phyloP scores from a whole-genome alignment of 1,140 invertebrate species.

The Hycleus cichorii region DNA sequence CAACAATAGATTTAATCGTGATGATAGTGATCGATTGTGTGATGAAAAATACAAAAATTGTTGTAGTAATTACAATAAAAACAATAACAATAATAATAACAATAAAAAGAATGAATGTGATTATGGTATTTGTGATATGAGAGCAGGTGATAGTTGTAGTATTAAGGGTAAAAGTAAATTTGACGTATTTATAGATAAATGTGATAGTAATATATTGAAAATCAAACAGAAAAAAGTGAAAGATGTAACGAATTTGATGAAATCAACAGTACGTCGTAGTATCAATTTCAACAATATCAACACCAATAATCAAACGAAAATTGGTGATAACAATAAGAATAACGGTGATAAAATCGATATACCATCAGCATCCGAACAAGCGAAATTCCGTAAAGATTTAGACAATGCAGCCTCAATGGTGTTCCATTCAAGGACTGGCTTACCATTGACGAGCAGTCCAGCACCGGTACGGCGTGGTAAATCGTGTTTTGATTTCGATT shows the following conservation, averaged over 20 bases:
- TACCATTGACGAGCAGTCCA: slow-evolving; percentile 82
- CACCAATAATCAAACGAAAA: slow-evolving; percentile 8
- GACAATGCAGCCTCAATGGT: slow-evolving; percentile 77
- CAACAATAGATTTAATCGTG: background rate
- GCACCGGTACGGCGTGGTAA: slow-evolving; percentile 70
- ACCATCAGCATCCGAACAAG: slow-evolving; percentile 62
- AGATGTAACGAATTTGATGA: slow-evolving; percentile 21
- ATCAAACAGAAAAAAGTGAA: slow-evolving; percentile 12
- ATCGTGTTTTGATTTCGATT: slow-evolving; percentile 79
- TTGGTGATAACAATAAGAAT: slow-evolving; percentile 19
- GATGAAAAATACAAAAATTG: slow-evolving; percentile 2
- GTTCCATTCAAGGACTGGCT: slow-evolving; percentile 72
- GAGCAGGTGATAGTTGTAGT: slow-evolving; percentile 37
- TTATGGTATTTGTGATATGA: slow-evolving; percentile 36
- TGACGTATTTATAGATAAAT: slow-evolving; percentile 34
- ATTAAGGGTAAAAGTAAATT: slow-evolving; percentile 32
- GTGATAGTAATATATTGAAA: slow-evolving; percentile 32
- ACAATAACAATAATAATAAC: background rate
- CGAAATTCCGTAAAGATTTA: slow-evolving; percentile 65
- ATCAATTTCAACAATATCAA: background rate
- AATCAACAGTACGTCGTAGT: slow-evolving; percentile 9
- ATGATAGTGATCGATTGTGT: slow-evolving; percentile 9
- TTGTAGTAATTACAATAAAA: background rate
- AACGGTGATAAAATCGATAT: slow-evolving; percentile 39
- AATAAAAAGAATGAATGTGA: slow-evolving; percentile 27